Base-by-base conservation (phyloP, 2,888 invertebrate species). In the Trachelus tabidus region DNA sequence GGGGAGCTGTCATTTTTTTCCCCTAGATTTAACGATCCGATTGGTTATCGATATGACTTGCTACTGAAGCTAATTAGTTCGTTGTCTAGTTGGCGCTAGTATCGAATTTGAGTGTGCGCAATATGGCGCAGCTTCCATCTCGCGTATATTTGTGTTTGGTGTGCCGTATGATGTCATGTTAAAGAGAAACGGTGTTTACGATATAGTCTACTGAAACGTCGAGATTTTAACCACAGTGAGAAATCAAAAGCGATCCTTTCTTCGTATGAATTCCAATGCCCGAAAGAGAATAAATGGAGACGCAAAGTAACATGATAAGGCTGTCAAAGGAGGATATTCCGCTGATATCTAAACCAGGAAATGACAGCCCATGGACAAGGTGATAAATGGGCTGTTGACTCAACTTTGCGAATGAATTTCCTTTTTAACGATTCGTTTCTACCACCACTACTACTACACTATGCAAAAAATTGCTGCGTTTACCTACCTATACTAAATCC, bases 251-350 rank as follows among this genome's bases (percentile, higher is more conserved):
- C 56, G 23, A 56, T 23, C 56, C 30, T 71, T 71, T 33, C 71
- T 33, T 33, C 33, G 76, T 77, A 76, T 73, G 79, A 34, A 68
- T 76, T 79, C 73, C 75, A 75, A 84, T 79, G 82, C 83, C 79
- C 78, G 73, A 81, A 75, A 75, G 75, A 81, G 76, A 23, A 79
- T 79, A 86, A 85, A 91, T 91, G 91, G 91, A 91, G 85, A 90
- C 93, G 69, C 93, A 93, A 84, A 92, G 92, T 87, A 92, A 92
- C 82, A 92, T 93, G 79, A 92, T 93, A 85, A 92, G 93, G 81
- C 92, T 94, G 82, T 93, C 94, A 82, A 95, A 93, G 89, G 95
- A 95, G 91, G 95, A 95, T 89, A 94, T 95, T 87, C 95, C 95
- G 76, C 91, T 95, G 87, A 94, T 95, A 89, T 94, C 94, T 85